Evolutionary conservation across 1,140 invertebrate genomes (phyloP), one percentile per base, ranked within the genome.

Genomic region (Drosophila nebulosa): DNA sequence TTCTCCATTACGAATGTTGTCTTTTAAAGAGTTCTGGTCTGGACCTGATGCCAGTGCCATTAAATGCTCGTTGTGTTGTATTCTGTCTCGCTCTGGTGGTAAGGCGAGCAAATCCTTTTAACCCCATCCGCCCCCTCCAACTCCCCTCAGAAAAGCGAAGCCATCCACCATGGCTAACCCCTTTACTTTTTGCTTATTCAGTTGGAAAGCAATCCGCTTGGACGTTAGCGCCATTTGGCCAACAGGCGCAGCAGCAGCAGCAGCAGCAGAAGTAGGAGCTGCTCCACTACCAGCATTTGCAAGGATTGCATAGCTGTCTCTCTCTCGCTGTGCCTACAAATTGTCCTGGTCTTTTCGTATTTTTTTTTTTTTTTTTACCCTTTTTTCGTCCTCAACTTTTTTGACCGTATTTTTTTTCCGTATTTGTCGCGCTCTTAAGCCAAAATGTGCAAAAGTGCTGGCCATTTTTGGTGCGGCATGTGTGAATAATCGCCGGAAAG

Each of bases 401-500:
- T 55, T 30, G 36, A 46, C 42, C 30, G 6, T 16, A 16, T 30
- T 42, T 50, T 46, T 53, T 57, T 62, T 61, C 36, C 21, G 26
- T 69, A 73, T 69, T 69, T 78, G 69, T 69, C 64, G 69, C 70
- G 64, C 51, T 59, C 58, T 67, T 78, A 65, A 81, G 68, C 74
- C 70, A 63, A 64, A 70, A 66, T 76, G 67, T 70, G 52, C 71
- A 60, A 86, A 83, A 86, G 83, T 88, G 78, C 85, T 88, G 84
- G 85, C 64, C 75, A 89, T 89, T 68, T 68, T 71, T 58, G 67
- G 63, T 86, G 86, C 78, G 70, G 74, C 85, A 89, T 85, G 85
- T 90, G 85, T 90, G 88, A 88, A 90, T 90, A 90, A 90, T 90
- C 83, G 79, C 81, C 76, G 80, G 67, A 79, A 78, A 65, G 64